Percentiles rank a stretch among this genome's conserved stretches.
Conservation (phyloP, 2,888 invertebrate genomes). For the Xestia rhomboidea region DNA sequence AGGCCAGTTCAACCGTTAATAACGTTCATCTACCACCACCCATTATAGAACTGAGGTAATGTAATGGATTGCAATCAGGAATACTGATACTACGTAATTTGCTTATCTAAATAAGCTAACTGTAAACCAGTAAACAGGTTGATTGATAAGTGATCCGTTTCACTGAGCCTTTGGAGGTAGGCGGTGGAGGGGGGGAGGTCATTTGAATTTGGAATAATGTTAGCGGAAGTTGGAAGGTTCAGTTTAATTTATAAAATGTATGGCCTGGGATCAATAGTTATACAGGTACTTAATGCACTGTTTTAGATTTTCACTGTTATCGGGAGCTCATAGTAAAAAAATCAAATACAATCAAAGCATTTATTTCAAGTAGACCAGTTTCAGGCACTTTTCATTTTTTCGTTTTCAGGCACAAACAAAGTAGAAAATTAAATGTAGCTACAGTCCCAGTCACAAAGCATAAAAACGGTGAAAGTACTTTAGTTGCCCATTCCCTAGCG, state of each 20-base stretch:
- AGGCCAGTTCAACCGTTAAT: constrained; percentile 4
- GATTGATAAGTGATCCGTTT: constrained; percentile 43
- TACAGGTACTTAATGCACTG: too few relatives aligned
- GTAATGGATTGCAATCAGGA: constrained; percentile 57
- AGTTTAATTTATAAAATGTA: neutral
- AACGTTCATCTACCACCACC: constrained; percentile 17
- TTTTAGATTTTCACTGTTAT: too few relatives aligned
- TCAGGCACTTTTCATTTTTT: too few relatives aligned
- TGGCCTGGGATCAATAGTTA: neutral
- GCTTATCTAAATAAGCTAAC: constrained; percentile 55
- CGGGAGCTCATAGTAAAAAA: too few relatives aligned
- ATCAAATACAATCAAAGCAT: too few relatives aligned
- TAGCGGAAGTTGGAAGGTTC: neutral
- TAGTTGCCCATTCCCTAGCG: too few relatives aligned
- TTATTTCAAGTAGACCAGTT: too few relatives aligned
- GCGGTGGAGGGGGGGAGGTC: neutral
- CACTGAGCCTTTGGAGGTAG: constrained; percentile 4
- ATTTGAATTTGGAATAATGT: constrained; percentile 17
- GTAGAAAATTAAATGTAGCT: too few relatives aligned
- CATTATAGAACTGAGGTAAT: constrained; percentile 12
- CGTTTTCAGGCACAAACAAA: too few relatives aligned
- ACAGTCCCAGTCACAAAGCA: too few relatives aligned
- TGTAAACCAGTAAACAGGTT: constrained; percentile 41
- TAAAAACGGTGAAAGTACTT: too few relatives aligned
- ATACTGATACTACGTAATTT: constrained; percentile 54